Evolutionary conservation across 2,888 invertebrate species (phyloP).

Genomic region (Carpatolechia fugitivella): DNA sequence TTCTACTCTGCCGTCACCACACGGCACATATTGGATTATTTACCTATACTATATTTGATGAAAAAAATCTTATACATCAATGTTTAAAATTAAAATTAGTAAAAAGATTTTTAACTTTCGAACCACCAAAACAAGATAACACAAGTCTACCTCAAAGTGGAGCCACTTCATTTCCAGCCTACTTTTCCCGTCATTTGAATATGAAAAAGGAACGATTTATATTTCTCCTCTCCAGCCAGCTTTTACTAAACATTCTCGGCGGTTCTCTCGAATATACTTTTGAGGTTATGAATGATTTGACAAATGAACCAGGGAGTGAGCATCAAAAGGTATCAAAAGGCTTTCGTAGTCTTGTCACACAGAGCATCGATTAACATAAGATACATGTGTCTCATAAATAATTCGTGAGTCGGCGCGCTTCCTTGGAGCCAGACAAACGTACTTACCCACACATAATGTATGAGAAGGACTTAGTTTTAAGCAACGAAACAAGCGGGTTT

Average conservation of each 20-base stretch:
- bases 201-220: slow-evolving; percentile 15
- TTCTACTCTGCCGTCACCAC: too few relatives aligned
- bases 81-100: too few relatives aligned
- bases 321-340: slow-evolving; percentile 22
- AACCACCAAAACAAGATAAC: too few relatives aligned
- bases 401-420: slow-evolving; percentile 22
- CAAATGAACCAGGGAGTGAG: slow-evolving; percentile 22
- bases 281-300: slow-evolving; percentile 22
- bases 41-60: too few relatives aligned
- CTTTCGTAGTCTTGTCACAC: slow-evolving; percentile 20
- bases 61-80: too few relatives aligned
- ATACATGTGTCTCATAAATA: slow-evolving; percentile 30
- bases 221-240: slow-evolving; percentile 4
- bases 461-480: not conserved
- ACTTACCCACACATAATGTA: slow-evolving; percentile 8
- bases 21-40: too few relatives aligned
- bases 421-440: slow-evolving; percentile 13
- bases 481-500: not conserved
- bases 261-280: slow-evolving; percentile 17
- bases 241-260: not conserved
- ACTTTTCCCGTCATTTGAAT: slow-evolving; percentile 10
- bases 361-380: slow-evolving; percentile 26
- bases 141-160: too few relatives aligned
- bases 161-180: not conserved
- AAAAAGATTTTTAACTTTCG: too few relatives aligned